Percentiles rank a stretch among this genome's conserved stretches.
These are phyloP conservation scores for Acanthopleura granulata DNA, from an alignment of 2,888 invertebrate species.

Conservation along the genomic window DNA sequence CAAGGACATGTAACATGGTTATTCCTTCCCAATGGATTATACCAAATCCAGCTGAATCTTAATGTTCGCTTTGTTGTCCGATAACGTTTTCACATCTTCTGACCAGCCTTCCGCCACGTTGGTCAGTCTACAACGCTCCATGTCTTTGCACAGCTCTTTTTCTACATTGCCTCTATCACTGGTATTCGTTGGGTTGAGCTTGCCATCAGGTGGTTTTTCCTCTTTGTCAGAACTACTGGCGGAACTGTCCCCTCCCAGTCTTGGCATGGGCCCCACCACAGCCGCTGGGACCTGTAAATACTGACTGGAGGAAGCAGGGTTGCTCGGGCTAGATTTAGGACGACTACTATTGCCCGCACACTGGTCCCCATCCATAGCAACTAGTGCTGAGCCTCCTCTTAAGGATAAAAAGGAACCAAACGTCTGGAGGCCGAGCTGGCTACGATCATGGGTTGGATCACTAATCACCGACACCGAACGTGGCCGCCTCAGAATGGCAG, in stretches of 20 bases:
- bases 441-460: background rate
- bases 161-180: background rate
- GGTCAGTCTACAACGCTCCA: background rate
- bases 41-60: slow-evolving; percentile 27
- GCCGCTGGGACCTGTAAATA: background rate
- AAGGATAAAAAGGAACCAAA: background rate
- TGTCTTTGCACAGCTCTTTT: slow-evolving; percentile 2
- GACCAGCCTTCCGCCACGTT: background rate
- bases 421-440: background rate
- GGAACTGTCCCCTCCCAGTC: background rate
- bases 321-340: background rate
- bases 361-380: slow-evolving; percentile 2
- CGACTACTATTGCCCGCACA: background rate
- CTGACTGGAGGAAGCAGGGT: background rate
- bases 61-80: slow-evolving; percentile 26
- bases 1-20: background rate
- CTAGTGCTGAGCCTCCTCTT: background rate
- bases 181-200: background rate
- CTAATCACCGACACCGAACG: slow-evolving; percentile 5
- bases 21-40: background rate
- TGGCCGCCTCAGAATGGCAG: slow-evolving; percentile 16
- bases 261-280: background rate
- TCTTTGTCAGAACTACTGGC: background rate
- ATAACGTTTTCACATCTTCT: slow-evolving; percentile 2
- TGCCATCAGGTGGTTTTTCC: background rate